Evolutionary conservation across 1,140 invertebrate genomes (phyloP), one percentile per base, ranked within the genome.

Genomic region (Atta colombica): DNA sequence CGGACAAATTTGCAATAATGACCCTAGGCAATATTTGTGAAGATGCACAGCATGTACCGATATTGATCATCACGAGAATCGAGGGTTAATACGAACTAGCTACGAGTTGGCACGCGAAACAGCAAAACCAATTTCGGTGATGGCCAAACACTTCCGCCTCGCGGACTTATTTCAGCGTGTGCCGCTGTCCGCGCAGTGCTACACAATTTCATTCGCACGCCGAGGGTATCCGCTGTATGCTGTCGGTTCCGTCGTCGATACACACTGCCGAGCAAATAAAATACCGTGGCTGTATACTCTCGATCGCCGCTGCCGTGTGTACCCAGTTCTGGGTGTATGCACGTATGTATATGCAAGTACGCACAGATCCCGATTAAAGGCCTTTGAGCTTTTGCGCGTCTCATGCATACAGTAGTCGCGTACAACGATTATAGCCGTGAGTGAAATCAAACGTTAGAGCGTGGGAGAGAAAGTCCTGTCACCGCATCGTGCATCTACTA

Each of bases 81-180:
- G 66, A 49, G 31, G 77, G 65, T 14, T 81, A 68, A 55, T 81
- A 71, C 5, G 35, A 39, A 55, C 14, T 49, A n/a, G 21, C 31
- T 35, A 65, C 77, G 66, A 72, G 78, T 35, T 55, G 77, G 49
- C n/a, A 85, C 35, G 72, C 60, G 75, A 60, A 81, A 86, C 53
- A 53, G 61, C 75, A 69, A 81, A 86, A 86, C 61, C 85, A 86
- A 86, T 86, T 86, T 80, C 78, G 49, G 28, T 65, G 85, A 86
- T 86, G 77, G 77, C 25, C 85, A 81, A 86, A 81, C 77, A 80
- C 65, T 80, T 78, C 74, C 49, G 49, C 60, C 82, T 68, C 61
- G 65, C 85, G 53, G 75, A 74, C 53, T 86, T 80, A 86, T 86
- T 86, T 80, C 77, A 86, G 49, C 77, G 65, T 45, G 69, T 10